Conservation (phyloP, 2,888 invertebrate genomes). For the Zelleria hepariella region DNA sequence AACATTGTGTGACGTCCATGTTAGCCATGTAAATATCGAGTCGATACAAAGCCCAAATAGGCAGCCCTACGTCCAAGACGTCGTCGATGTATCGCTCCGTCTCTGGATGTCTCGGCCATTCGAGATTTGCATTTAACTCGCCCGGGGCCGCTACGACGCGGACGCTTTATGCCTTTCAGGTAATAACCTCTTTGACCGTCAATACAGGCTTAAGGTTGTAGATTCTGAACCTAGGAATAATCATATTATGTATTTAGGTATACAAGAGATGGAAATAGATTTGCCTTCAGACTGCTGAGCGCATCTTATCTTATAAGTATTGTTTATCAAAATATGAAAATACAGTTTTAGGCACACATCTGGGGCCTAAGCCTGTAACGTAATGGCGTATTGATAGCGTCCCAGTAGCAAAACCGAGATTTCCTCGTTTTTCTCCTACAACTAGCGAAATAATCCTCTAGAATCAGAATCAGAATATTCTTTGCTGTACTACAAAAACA, state of each 20-base stretch:
- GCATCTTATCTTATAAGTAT: not conserved
- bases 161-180: constrained; percentile 60
- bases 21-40: not conserved
- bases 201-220: constrained; percentile 13
- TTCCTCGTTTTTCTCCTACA: no score
- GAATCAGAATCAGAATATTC: no score
- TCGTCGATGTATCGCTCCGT: constrained; percentile 10
- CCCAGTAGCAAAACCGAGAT: no score
- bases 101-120: constrained; percentile 13
- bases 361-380: no score
- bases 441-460: no score
- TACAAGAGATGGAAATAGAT: not conserved
- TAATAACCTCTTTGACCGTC: constrained; percentile 64
- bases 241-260: no score
- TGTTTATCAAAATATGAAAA: no score
- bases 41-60: not conserved
- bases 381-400: no score
- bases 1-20: not conserved
- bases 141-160: constrained; percentile 32
- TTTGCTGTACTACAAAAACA: no score
- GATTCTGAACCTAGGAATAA: no score
- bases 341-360: no score
- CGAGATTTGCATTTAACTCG: constrained; percentile 65
- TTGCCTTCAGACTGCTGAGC: no score
- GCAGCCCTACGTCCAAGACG: constrained; percentile 5